Evolutionary conservation across 1,140 invertebrate species (phyloP).

Genomic region (Psilanteris sp.): DNA sequence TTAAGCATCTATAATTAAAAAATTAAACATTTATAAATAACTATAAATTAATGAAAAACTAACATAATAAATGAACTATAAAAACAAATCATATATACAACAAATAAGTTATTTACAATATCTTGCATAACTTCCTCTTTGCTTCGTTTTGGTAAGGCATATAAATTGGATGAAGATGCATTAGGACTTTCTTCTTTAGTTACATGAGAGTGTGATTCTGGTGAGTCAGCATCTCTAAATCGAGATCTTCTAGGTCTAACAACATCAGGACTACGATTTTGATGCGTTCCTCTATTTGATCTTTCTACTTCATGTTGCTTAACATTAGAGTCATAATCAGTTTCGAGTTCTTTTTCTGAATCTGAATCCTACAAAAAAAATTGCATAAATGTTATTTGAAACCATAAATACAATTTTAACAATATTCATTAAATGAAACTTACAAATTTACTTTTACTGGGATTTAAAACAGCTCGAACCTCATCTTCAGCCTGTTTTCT

Average conservation of each 20-base stretch:
- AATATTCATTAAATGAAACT: too few relatives aligned
- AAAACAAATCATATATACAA: background rate
- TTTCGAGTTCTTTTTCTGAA: conserved; percentile 80
- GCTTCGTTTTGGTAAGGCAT: conserved; percentile 68
- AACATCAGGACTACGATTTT: conserved; percentile 74
- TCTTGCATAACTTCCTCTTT: conserved; percentile 81
- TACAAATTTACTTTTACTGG: conserved; percentile 91
- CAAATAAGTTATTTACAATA: conserved; percentile 68
- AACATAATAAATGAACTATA: background rate
- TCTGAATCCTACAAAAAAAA: conserved; percentile 78
- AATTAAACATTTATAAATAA: conserved; percentile 4
- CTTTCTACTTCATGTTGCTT: conserved; percentile 66
- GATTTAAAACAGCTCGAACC: conserved; percentile 81
- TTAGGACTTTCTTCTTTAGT: conserved; percentile 68
- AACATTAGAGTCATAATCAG: conserved; percentile 68
- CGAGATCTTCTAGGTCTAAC: conserved; percentile 75
- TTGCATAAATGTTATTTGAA: background rate
- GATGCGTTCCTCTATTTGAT: conserved; percentile 67
- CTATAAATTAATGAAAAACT: background rate
- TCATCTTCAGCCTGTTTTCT: conserved; percentile 84
- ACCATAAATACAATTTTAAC: too few relatives aligned
- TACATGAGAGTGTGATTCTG: conserved; percentile 63
- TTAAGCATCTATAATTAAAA: conserved; percentile 89
- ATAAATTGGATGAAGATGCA: conserved; percentile 33
- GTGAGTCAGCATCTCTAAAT: conserved; percentile 76